Percentiles rank a stretch among this genome's conserved stretches.
Conservation (phyloP, 2,888 invertebrate genomes). For the Bibio marci region DNA sequence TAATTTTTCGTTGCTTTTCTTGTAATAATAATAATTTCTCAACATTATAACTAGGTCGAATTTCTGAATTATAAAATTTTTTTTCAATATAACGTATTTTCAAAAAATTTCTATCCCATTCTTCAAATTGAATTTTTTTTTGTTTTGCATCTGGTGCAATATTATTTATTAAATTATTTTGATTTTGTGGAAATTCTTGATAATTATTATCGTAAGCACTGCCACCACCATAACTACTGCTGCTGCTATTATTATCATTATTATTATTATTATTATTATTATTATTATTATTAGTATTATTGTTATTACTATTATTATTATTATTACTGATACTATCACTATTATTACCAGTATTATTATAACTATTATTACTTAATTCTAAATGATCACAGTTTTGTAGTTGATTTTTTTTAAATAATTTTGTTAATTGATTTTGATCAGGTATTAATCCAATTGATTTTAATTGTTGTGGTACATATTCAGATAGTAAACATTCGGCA, state of each 20-base stretch:
- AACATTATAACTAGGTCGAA: conserved; percentile 55
- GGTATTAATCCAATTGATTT: not conserved
- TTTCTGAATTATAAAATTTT: conserved; percentile 39
- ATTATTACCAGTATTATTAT: not conserved
- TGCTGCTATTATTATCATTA: too few species aligned
- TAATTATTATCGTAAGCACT: not conserved
- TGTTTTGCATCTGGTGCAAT: not conserved
- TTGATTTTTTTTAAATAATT: not conserved
- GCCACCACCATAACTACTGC: not conserved
- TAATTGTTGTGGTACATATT: conserved; percentile 18
- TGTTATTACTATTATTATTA: too few species aligned
- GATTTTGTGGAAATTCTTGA: not conserved
- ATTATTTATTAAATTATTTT: not conserved
- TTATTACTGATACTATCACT: not conserved
- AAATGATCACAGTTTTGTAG: conserved; percentile 1
- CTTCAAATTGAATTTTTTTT: not conserved
- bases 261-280: not conserved
- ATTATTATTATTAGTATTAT: too few species aligned
- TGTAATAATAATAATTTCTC: conserved; percentile 52
- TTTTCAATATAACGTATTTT: conserved; percentile 23
- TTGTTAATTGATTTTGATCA: not conserved
- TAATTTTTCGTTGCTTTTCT: conserved; percentile 51
- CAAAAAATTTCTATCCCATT: conserved; percentile 7
- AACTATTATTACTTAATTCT: not conserved
- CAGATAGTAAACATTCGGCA: conserved; percentile 34